Evolutionary conservation across 2,113 vertebrate species (phyloP).

Genomic region (Cyprinodon variegatus): DNA sequence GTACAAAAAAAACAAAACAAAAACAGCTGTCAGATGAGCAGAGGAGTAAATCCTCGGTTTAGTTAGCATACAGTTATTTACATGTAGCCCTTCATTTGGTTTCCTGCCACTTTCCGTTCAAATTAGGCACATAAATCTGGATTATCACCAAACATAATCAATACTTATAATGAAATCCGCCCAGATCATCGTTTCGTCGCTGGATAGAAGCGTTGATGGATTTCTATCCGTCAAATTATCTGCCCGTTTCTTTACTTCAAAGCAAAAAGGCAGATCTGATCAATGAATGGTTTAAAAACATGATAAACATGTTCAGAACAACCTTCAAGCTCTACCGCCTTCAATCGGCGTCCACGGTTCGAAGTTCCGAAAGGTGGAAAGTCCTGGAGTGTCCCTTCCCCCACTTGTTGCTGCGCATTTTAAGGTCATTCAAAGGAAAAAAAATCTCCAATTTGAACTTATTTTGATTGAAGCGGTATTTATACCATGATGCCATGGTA

Average conservation of each 20-base stretch:
- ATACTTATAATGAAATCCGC: no score
- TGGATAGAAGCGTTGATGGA: neutral
- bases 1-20: neutral
- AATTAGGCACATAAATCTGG: neutral
- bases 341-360: no score
- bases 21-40: slow-evolving; percentile 5
- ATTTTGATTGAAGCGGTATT: neutral
- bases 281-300: neutral
- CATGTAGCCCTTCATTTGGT: slow-evolving; percentile 58
- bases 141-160: neutral
- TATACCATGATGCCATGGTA: neutral
- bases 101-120: neutral
- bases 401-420: neutral
- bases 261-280: no score
- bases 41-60: neutral
- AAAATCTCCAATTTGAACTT: no score
- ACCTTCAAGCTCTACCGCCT: no score
- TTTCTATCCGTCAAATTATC: neutral
- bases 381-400: no score
- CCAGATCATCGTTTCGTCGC: neutral
- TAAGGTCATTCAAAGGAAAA: neutral
- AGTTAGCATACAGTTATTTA: slow-evolving; percentile 17
- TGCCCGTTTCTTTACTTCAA: no score
- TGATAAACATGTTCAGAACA: neutral
- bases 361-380: no score